Percentiles rank a stretch among this genome's conserved stretches.
These are phyloP conservation scores for Oreortyx pictus DNA, from an alignment of 2,797 vertebrate genomes.

Conservation along the genomic window DNA sequence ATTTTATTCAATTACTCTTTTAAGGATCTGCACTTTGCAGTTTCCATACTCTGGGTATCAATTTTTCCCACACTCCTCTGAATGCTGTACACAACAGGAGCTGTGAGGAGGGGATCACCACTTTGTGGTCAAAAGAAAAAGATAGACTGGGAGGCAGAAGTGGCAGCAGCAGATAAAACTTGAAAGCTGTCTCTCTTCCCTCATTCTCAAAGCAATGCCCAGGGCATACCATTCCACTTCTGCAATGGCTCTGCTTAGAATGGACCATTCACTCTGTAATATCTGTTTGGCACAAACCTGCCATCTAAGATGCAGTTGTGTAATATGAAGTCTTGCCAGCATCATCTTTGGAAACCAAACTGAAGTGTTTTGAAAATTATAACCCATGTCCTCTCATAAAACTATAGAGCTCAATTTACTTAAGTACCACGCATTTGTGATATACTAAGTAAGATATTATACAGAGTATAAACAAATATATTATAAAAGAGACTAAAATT, in stretches of 20 bases:
- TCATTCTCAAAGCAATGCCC: not conserved
- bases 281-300: not conserved
- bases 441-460: not conserved
- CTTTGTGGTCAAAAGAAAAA: fast-evolving
- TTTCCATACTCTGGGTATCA: not conserved
- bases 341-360: not conserved
- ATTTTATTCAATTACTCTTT: not conserved
- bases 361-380: not conserved
- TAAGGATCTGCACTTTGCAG: not conserved
- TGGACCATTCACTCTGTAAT: not conserved
- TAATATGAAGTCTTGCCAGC: not conserved
- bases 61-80: not conserved
- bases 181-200: not conserved
- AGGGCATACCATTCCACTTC: not conserved
- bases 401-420: not conserved
- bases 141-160: not conserved
- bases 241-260: not conserved
- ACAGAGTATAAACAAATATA: not conserved
- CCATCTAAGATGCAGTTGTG: not conserved
- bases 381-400: not conserved
- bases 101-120: fast-evolving
- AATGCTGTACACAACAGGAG: not conserved
- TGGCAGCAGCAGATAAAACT: not conserved
- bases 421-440: not conserved
- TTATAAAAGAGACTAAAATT: not conserved